Evolutionary conservation across 2,113 vertebrate species (phyloP).

Genomic region (Podilymbus podiceps): DNA sequence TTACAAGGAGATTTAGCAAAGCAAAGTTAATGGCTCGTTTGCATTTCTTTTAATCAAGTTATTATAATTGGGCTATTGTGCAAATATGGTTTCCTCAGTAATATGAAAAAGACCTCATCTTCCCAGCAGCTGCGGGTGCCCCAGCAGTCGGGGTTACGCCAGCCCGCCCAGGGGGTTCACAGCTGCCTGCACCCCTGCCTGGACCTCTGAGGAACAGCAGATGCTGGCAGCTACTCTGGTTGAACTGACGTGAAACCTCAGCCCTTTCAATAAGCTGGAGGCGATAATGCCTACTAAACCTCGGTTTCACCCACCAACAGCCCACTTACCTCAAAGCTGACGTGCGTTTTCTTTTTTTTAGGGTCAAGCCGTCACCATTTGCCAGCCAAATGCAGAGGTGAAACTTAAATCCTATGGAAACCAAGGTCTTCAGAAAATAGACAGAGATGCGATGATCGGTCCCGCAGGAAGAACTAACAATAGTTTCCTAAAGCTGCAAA

Average conservation of each 20-base stretch:
- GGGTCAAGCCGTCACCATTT: background rate
- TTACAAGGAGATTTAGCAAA: background rate
- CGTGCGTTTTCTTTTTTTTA: background rate
- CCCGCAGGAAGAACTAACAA: background rate
- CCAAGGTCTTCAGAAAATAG: background rate
- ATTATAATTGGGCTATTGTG: background rate
- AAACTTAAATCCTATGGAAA: background rate
- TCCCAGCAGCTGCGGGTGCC: background rate
- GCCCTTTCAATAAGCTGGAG: background rate
- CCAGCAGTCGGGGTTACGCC: background rate
- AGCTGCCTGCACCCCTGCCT: background rate
- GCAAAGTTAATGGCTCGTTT: background rate
- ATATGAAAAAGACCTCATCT: background rate
- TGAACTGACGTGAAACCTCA: background rate
- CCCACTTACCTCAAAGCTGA: background rate
- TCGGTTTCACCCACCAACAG: background rate
- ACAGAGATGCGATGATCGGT: background rate
- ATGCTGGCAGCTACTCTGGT: background rate
- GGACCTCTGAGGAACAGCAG: background rate
- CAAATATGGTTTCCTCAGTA: background rate
- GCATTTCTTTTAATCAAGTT: constrained; percentile 43
- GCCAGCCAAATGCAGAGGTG: background rate
- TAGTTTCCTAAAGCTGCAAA: background rate
- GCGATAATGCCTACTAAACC: background rate
- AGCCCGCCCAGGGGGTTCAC: background rate